Evolutionary conservation across 2,113 vertebrate genomes (phyloP).

Genomic region (Arothron firmamentum): DNA sequence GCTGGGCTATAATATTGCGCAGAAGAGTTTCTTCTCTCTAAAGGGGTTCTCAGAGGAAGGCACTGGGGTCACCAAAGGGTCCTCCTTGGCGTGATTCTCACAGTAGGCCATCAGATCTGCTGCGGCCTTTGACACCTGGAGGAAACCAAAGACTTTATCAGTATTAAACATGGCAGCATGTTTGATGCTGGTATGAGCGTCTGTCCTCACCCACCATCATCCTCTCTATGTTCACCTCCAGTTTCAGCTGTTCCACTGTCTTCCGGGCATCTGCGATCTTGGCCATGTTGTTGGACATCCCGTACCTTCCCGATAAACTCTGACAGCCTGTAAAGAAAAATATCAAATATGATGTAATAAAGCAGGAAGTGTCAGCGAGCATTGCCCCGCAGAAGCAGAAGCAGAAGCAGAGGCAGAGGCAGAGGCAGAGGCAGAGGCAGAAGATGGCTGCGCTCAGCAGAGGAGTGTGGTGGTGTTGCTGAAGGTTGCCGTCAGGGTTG

Average conservation of each 20-base stretch:
- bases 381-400: not conserved
- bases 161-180: no score
- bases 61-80: conserved; percentile 79
- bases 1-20: conserved; percentile 75
- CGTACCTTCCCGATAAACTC: conserved; percentile 22
- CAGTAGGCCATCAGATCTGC: conserved; percentile 86
- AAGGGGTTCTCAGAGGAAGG: conserved; percentile 86
- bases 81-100: conserved; percentile 82
- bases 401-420: no score
- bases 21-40: conserved; percentile 82
- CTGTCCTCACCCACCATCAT: conserved; percentile 80
- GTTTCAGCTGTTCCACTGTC: conserved; percentile 86
- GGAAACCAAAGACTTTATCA: conserved; percentile 1
- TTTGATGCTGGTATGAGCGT: not conserved
- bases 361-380: not conserved
- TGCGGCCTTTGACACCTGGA: conserved; percentile 86
- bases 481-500: conserved; percentile 10
- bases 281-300: conserved; percentile 91
- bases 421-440: no score
- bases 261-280: conserved; percentile 89
- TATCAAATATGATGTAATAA: not conserved
- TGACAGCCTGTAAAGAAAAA: conserved; percentile 30
- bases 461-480: conserved; percentile 2
- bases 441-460: not conserved
- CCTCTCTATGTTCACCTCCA: conserved; percentile 89